Conservation (phyloP, 2,888 invertebrate genomes). For the Sturmia bella region DNA sequence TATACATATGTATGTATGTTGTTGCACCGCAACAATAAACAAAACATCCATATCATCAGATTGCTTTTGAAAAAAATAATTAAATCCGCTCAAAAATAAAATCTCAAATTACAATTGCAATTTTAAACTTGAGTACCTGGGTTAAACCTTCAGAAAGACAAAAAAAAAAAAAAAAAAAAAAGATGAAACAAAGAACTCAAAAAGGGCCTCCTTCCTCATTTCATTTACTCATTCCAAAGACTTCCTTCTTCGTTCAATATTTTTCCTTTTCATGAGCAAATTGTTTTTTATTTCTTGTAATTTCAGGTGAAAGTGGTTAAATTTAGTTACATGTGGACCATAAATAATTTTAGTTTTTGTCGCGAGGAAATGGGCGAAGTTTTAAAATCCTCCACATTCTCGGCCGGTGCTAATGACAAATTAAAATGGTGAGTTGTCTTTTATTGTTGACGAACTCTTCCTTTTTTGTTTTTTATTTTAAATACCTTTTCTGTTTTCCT, state of each 20-base stretch:
- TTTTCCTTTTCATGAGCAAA: slow-evolving; percentile 32
- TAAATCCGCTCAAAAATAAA: too few relatives aligned
- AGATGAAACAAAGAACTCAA: too few relatives aligned
- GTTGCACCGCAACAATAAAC: too few relatives aligned
- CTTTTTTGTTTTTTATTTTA: not conserved
- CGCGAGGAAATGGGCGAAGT: slow-evolving; percentile 99
- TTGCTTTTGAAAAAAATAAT: too few relatives aligned
- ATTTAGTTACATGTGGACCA: slow-evolving; percentile 99
- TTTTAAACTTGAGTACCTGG: too few relatives aligned
- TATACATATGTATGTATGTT: not conserved
- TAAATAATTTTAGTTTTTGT: slow-evolving; percentile 99
- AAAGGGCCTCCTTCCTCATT: too few relatives aligned
- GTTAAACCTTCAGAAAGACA: too few relatives aligned
- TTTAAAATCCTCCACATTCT: slow-evolving; percentile 99
- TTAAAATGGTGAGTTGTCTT: slow-evolving; percentile 92
- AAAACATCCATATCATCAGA: not conserved
- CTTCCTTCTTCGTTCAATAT: slow-evolving; percentile 62
- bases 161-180: too few relatives aligned
- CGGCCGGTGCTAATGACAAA: slow-evolving; percentile 99
- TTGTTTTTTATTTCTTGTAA: slow-evolving; percentile 26
- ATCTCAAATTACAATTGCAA: too few relatives aligned
- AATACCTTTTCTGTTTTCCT: slow-evolving; percentile 23
- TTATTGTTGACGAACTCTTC: not conserved
- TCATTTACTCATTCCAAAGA: too few relatives aligned
- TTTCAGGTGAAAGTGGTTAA: slow-evolving; percentile 99